phyloP scores from a whole-genome alignment of 2,888 invertebrate genomes.

The Bellardia bayeri region DNA sequence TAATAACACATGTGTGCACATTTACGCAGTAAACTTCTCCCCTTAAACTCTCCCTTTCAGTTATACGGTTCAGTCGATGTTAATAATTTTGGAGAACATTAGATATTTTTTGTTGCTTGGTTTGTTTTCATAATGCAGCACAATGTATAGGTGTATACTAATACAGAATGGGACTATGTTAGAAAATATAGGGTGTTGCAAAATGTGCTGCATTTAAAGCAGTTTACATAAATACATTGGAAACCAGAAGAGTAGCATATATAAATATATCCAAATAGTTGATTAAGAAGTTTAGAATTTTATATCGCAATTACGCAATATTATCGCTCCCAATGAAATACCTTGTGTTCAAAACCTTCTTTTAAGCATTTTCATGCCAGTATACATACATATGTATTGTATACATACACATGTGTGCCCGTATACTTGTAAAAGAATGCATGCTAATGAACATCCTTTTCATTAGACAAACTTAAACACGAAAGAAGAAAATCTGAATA shows the following conservation, averaged over 20 bases:
- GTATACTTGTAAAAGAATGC: not conserved
- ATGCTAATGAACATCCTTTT: slow-evolving; percentile 61
- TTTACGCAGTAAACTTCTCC: slow-evolving; percentile 41
- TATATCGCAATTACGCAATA: too few relatives aligned
- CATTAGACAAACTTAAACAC: slow-evolving; percentile 38
- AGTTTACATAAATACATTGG: too few relatives aligned
- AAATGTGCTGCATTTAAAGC: too few relatives aligned
- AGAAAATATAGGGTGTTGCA: not conserved
- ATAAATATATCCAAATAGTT: too few relatives aligned
- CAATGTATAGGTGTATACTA: too few relatives aligned
- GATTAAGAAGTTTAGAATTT: too few relatives aligned
- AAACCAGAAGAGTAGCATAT: too few relatives aligned
- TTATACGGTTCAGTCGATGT: not conserved
- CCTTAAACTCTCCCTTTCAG: not conserved
- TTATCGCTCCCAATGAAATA: not conserved
- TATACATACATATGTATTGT: not conserved
- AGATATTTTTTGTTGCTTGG: not conserved
- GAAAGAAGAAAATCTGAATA: slow-evolving; percentile 16
- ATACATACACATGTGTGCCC: not conserved
- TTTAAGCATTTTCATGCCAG: not conserved
- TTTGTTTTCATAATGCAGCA: not conserved
- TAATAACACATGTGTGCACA: slow-evolving; percentile 63
- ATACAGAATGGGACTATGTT: not conserved
- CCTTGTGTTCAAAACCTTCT: not conserved
- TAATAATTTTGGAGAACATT: slow-evolving; percentile 20